Base-by-base conservation (phyloP, 2,797 vertebrate species). In the Sciaenops ocellatus region DNA sequence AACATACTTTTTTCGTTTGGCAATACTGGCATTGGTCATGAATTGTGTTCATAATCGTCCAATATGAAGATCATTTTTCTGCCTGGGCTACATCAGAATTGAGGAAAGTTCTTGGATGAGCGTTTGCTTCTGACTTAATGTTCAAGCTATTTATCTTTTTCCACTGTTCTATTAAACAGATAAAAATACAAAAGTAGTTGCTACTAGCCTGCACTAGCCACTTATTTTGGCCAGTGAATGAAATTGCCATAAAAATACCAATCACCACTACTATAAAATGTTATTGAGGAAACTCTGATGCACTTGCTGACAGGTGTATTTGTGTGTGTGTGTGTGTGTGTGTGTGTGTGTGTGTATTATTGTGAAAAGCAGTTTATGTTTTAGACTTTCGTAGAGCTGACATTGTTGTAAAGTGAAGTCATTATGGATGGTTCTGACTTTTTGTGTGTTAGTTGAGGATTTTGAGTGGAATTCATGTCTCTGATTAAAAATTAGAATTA, bases 211-310 rank as follows among this genome's bases (percentile, higher is more conserved):
- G 50, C 42, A 26, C 1, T 59, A 62, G 22, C 17, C 42, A 20
- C 6, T 9, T 34, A 22, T 38, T 68, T 65, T 66, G 54, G 44
- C 50, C 3, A 8, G 4, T 62, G 30, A 62, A 34, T n/a, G 30
- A 47, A 50, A 20, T 47, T 64, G 26, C 20, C 9, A 34, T 30
- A 26, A 38, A 64, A 5, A 34, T 16, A 68, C 22, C 46, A 68
- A 20, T 76, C 59, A 73, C 11, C 41, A 52, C 28, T 28, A 13
- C 57, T 2, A 64, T 76, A 61, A 69, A 69, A 73, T 65, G 2
- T 62, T 48, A 67, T 24, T 64, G 65, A 47, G 56, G 65, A 68
- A 79, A 71, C 52, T 70, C 8, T 56, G 28, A 47, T 62, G 42
- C 47, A 30, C 30, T 51, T 70, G 60, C 13, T 73, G 64, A 73